These are phyloP conservation scores for Cyprinodon variegatus DNA, from an alignment of 2,113 vertebrate species.

Conservation along the genomic window DNA sequence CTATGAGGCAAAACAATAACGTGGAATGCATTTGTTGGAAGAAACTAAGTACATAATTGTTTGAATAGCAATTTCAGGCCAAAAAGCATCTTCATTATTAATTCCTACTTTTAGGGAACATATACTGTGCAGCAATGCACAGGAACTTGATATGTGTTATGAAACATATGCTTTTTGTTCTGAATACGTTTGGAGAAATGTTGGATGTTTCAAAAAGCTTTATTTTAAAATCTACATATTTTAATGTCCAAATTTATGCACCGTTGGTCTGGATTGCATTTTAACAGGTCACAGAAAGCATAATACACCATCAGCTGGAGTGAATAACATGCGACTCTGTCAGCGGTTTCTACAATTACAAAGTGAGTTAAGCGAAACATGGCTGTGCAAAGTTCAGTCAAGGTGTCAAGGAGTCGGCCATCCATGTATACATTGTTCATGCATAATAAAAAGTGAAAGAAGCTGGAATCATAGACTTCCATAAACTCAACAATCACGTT, in stretches of 20 bases:
- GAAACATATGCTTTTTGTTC: conserved; percentile 58
- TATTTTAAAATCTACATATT: conserved; percentile 74
- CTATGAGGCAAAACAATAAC: conserved; percentile 83
- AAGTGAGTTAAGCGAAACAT: conserved; percentile 51
- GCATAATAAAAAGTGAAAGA: conserved; percentile 68
- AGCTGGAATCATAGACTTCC: conserved; percentile 60
- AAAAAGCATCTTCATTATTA: conserved; percentile 86
- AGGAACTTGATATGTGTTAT: conserved; percentile 65
- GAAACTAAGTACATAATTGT: conserved; percentile 89
- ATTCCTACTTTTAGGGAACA: conserved; percentile 80
- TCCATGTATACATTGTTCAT: conserved; percentile 37
- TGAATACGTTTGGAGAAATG: conserved; percentile 73
- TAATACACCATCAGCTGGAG: conserved; percentile 49
- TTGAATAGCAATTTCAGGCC: conserved; percentile 83
- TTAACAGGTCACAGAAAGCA: conserved; percentile 64
- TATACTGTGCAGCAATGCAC: conserved; percentile 75
- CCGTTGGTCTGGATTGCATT: conserved; percentile 64
- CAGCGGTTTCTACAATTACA: conserved; percentile 46
- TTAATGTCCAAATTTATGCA: conserved; percentile 64
- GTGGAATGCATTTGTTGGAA: conserved; percentile 86
- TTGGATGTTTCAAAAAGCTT: conserved; percentile 61
- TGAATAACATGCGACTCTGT: conserved; percentile 40
- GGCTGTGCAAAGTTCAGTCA: conserved; percentile 43
- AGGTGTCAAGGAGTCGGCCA: conserved; percentile 63
- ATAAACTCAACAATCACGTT: conserved; percentile 29